Evolutionary conservation across 2,797 vertebrate genomes (phyloP), one percentile per base, ranked within the genome.

Genomic region (Esox lucius): DNA sequence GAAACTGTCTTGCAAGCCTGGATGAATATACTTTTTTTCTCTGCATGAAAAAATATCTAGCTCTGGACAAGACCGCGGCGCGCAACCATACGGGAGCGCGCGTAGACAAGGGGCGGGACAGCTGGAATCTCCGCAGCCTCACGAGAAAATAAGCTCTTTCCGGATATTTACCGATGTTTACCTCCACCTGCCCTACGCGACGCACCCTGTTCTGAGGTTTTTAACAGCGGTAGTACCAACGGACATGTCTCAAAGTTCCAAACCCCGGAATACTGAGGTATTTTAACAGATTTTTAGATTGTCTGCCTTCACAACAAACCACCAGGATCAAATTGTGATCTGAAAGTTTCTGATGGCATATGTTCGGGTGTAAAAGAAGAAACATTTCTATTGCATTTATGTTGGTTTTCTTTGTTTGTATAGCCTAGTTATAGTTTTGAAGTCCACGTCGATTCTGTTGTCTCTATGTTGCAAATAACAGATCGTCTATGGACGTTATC

Each of bases 161-260:
- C 42, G 42, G 42, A 46, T 61, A 85, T 81, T 91, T 88, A 90
- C 90, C 91, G 92, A 92, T 92, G 89, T 92, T 92, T 92, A 91
- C 91, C 91, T 88, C 5, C 86, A 91, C 91, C 90, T 91, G 91
- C 79, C 70, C 80, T 71, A 3, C 51, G 76, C 67, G 83, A 83
- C 87, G 77, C 80, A 5, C 80, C 81, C 83, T 74, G 85, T 71
- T 48, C 81, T 31, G 80, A 82, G 51, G 31, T 22, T 33, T 72
- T 66, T 71, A 70, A n/a, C 69, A 17, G 28, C 69, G 24, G 26
- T n/a, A 64, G 62, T 62, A 64, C 24, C 71, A 67, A 76, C 22
- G 70, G 71, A 26, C 16, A 80, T 83, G 80, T 74, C 42, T 13
- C 0, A 74, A 66, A 74, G 75, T 51, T 81, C 56, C 82, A 80